phyloP scores from a whole-genome alignment of 53 echinoderm and acorn worm genomes.

The Astropecten irregularis region DNA sequence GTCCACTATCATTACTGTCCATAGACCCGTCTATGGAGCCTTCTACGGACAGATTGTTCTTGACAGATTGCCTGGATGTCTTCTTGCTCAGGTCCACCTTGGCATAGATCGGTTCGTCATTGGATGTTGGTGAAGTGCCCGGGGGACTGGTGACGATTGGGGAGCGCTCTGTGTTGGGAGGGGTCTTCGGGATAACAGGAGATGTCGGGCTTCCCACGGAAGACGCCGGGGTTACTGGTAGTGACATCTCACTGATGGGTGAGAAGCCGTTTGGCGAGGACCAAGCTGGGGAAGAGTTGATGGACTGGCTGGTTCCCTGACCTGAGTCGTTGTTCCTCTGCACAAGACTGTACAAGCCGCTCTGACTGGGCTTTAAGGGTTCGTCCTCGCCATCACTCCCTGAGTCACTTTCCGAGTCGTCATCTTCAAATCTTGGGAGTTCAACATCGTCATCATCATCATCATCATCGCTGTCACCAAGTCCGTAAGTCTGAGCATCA shows the following conservation, averaged over 20 bases:
- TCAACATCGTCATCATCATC: conserved; percentile 46
- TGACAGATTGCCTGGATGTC: background rate
- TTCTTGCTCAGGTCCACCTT: conserved; percentile 65
- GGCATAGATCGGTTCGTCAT: conserved; percentile 76
- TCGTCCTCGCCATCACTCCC: conserved; percentile 42
- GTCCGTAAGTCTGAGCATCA: conserved; percentile 4
- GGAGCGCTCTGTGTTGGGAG: conserved; percentile 54
- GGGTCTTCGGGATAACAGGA: conserved; percentile 47
- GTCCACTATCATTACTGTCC: conserved; percentile 43
- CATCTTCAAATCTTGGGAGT: conserved; percentile 14
- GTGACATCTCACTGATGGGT: conserved; percentile 42
- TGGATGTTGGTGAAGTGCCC: background rate
- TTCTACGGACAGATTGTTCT: conserved; percentile 42
- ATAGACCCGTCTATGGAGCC: conserved; percentile 44
- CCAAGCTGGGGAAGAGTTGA: conserved; percentile 35
- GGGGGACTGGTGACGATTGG: background rate
- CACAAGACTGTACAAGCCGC: conserved; percentile 53
- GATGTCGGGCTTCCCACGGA: conserved; percentile 10
- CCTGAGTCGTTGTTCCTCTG: conserved; percentile 12
- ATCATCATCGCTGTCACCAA: conserved; percentile 24
- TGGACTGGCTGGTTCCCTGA: background rate
- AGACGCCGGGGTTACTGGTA: conserved; percentile 42
- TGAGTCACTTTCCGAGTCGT: conserved; percentile 24
- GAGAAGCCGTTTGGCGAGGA: conserved; percentile 61
- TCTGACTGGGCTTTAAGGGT: conserved; percentile 49